phyloP scores from a whole-genome alignment of 2,797 vertebrate genomes.

The Gadopsis marmoratus region DNA sequence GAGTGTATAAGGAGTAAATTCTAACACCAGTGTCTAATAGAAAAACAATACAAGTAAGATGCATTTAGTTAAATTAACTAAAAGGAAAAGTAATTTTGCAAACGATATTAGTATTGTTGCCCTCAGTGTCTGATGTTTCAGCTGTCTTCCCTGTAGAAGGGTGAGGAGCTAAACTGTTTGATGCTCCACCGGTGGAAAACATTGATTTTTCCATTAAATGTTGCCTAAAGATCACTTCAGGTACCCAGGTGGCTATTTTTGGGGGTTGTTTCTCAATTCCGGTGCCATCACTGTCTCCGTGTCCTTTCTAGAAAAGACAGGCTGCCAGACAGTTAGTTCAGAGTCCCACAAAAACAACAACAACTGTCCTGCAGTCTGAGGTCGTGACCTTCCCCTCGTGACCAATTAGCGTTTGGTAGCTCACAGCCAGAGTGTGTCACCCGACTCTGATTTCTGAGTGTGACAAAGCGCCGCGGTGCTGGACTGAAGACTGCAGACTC shows the following conservation, averaged over 20 bases:
- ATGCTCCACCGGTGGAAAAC: too few relatives aligned
- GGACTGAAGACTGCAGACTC: slow-evolving; percentile 1
- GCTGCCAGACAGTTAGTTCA: slow-evolving; percentile 52
- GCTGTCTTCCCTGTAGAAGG: too few relatives aligned
- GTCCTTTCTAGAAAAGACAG: slow-evolving; percentile 21
- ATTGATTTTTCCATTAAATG: too few relatives aligned
- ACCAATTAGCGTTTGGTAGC: slow-evolving; percentile 19
- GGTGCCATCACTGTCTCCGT: background rate
- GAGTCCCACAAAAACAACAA: slow-evolving; percentile 39
- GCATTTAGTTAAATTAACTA: too few relatives aligned
- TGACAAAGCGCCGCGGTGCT: slow-evolving; percentile 6
- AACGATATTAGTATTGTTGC: too few relatives aligned
- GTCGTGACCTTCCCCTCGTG: slow-evolving; percentile 38
- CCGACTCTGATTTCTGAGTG: slow-evolving; percentile 16
- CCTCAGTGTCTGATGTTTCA: too few relatives aligned
- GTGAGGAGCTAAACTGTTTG: too few relatives aligned
- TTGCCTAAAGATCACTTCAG: background rate
- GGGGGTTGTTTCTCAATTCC: background rate
- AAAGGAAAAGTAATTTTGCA: too few relatives aligned
- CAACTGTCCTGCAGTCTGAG: slow-evolving; percentile 25
- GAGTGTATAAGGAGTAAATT: too few relatives aligned
- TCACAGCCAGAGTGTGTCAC: background rate
- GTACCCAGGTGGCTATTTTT: background rate
- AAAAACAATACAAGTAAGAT: too few relatives aligned
- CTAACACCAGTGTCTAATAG: too few relatives aligned